Evolutionary conservation across 1,140 invertebrate genomes (phyloP).

Genomic region (Trichonephila clavipes): DNA sequence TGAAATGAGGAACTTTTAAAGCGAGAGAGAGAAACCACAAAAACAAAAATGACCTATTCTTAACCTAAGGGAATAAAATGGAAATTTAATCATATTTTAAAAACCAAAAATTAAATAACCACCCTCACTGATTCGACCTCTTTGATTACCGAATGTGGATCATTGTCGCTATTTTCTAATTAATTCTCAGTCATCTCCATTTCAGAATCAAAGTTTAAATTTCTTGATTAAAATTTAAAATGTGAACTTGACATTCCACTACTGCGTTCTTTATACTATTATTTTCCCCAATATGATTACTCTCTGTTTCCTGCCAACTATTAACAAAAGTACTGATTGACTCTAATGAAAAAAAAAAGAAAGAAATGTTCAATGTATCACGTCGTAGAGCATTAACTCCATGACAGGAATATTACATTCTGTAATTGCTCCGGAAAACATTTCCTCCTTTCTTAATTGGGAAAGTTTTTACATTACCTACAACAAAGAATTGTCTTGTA

Average conservation of each 20-base stretch:
- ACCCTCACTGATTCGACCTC: background rate
- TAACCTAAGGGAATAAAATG: no score
- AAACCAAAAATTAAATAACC: no score
- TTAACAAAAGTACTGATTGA: background rate
- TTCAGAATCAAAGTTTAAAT: background rate
- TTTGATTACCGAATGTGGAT: background rate
- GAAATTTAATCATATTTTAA: no score
- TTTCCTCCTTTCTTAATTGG: slow-evolving; percentile 45
- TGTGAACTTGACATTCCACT: no score
- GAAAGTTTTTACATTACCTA: background rate
- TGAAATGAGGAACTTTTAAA: no score
- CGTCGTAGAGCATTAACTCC: background rate
- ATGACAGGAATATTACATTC: background rate
- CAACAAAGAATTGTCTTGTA: slow-evolving; percentile 30
- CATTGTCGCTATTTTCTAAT: background rate
- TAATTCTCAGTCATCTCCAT: background rate
- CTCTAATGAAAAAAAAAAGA: background rate
- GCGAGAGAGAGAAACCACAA: no score
- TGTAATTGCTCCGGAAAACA: background rate
- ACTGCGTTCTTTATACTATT: no score
- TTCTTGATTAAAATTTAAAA: no score
- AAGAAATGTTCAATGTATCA: background rate
- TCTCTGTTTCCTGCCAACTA: background rate
- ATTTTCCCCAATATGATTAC: background rate
- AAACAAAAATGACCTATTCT: no score